These are phyloP conservation scores for Cetonia aurata DNA, from an alignment of 2,888 invertebrate genomes.

Conservation along the genomic window DNA sequence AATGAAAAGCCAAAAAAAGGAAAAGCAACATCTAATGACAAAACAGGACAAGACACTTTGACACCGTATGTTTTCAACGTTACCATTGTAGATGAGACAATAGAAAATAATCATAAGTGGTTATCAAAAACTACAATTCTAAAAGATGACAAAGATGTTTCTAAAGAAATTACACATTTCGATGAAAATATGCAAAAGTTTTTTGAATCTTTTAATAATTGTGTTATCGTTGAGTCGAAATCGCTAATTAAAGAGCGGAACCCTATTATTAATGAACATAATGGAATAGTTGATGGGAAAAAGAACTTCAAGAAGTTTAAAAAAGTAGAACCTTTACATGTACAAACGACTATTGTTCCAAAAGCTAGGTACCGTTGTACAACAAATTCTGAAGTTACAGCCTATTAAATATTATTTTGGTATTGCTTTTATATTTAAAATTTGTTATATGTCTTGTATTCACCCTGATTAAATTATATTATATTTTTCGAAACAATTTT, in stretches of 20 bases:
- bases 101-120: constrained; percentile 45
- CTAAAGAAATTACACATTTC: neutral
- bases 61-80: constrained; percentile 15
- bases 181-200: constrained; percentile 41
- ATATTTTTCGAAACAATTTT: too few relatives aligned
- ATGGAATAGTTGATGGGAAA: neutral
- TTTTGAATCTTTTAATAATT: constrained; percentile 55
- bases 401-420: neutral
- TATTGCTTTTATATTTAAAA: too few relatives aligned
- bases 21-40: constrained; percentile 7
- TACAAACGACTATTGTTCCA: constrained; percentile 53
- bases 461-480: too few relatives aligned
- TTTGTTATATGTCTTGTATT: too few relatives aligned
- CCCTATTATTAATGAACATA: constrained; percentile 1
- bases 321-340: constrained; percentile 54
- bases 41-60: neutral
- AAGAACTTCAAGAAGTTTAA: constrained; percentile 56
- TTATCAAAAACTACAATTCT: constrained; percentile 4
- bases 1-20: neutral
- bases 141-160: constrained; percentile 22
- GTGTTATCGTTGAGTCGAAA: constrained; percentile 52
- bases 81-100: constrained; percentile 31
- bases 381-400: constrained; percentile 5
- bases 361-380: constrained; percentile 39
- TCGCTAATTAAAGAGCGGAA: constrained; percentile 39